Conservation (phyloP, 2,888 invertebrate species). For the Theretra japonica region DNA sequence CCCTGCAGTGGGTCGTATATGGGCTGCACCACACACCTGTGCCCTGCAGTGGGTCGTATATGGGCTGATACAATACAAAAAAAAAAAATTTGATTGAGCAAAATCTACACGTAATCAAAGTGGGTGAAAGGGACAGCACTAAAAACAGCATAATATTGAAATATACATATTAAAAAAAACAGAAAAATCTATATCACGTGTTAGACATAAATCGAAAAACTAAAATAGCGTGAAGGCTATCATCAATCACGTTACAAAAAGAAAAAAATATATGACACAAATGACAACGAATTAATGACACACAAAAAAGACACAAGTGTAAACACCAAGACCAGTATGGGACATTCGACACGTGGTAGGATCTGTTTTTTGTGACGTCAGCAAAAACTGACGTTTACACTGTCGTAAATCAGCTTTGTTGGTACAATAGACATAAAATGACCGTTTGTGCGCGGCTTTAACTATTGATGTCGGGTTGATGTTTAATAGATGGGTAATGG, state of each 20-base stretch:
- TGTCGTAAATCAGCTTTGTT: slow-evolving; percentile 21
- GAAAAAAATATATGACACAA: neutral
- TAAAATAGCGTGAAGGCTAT: neutral
- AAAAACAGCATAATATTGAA: too few species aligned
- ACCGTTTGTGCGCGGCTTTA: neutral
- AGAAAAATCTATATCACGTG: too few species aligned
- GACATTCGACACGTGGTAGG: slow-evolving; percentile 23
- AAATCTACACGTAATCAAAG: too few species aligned
- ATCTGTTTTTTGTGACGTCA: slow-evolving; percentile 14
- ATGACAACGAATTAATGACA: slow-evolving; percentile 20
- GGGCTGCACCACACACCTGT: too few species aligned
- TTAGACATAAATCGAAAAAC: neutral
- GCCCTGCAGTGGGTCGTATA: too few species aligned
- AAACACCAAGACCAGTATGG: neutral
- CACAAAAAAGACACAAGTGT: slow-evolving; percentile 6
- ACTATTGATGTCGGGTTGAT: slow-evolving; percentile 1
- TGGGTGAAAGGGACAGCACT: too few species aligned
- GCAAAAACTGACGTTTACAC: slow-evolving; percentile 30
- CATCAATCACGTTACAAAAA: neutral
- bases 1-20: too few species aligned
- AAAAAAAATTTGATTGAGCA: too few species aligned
- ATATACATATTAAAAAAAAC: too few species aligned
- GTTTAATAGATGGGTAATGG: neutral
- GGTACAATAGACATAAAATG: slow-evolving; percentile 22
- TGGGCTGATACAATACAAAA: too few species aligned